Evolutionary conservation across 2,888 invertebrate species (phyloP).

Genomic region (Rhaphigaster nebulosa): DNA sequence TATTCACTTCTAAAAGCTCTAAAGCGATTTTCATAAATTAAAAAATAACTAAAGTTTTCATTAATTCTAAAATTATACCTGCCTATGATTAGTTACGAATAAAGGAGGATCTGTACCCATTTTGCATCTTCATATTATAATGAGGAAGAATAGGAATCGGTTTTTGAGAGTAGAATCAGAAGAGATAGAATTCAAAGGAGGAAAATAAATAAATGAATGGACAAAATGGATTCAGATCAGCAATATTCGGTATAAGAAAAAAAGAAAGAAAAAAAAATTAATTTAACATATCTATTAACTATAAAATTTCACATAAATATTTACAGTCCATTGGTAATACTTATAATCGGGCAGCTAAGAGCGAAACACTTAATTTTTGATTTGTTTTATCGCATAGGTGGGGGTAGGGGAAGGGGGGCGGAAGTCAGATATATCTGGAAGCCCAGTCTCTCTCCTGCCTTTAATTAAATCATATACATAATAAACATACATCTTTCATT

Average conservation of each 20-base stretch:
- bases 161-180: background rate
- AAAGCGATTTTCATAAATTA: conserved; percentile 5
- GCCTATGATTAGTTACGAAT: conserved; percentile 22
- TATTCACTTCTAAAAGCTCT: conserved; percentile 35
- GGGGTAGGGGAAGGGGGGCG: conserved; percentile 56
- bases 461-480: conserved; percentile 17
- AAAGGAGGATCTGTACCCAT: background rate
- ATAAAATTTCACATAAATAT: conserved; percentile 53
- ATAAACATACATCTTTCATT: conserved; percentile 17
- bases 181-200: background rate
- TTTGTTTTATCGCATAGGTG: conserved; percentile 49
- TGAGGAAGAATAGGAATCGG: background rate
- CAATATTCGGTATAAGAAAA: background rate
- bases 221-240: conserved; percentile 26
- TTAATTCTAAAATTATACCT: conserved; percentile 15
- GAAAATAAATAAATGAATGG: background rate
- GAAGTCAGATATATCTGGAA: conserved; percentile 58
- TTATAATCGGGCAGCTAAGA: conserved; percentile 56
- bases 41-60: conserved; percentile 23
- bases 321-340: conserved; percentile 58
- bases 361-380: conserved; percentile 59
- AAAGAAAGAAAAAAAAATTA: conserved; percentile 33
- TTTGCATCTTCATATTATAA: background rate
- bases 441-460: conserved; percentile 59
- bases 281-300: conserved; percentile 32